Conservation (phyloP, 2,888 invertebrate species). For the Eudasyphora cyanicolor region DNA sequence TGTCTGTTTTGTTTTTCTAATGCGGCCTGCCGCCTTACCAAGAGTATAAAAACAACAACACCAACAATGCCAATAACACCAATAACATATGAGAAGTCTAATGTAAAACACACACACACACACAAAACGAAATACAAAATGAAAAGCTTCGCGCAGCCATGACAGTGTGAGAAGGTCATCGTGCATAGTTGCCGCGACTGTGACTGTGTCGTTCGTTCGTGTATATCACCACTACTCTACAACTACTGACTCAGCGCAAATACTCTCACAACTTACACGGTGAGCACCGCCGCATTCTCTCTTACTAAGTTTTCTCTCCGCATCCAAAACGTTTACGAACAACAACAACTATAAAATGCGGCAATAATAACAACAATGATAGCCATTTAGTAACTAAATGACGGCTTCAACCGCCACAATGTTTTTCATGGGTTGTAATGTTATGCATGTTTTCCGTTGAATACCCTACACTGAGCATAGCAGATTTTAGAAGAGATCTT, state of each 20-base stretch:
- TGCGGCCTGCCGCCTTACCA: not conserved
- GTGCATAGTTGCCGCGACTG: constrained; percentile 67
- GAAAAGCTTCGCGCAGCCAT: constrained; percentile 76
- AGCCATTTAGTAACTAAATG: not conserved
- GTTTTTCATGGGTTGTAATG: constrained; percentile 5
- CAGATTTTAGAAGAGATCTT: too few relatives aligned
- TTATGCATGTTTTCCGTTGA: constrained; percentile 4
- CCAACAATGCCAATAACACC: not conserved
- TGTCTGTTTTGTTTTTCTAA: constrained; percentile 9
- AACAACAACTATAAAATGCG: not conserved
- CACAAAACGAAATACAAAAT: too few relatives aligned
- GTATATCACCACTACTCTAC: not conserved
- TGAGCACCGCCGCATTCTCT: too few relatives aligned
- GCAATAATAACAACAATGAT: constrained; percentile 10
- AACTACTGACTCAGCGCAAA: not conserved
- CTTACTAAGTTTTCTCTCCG: not conserved
- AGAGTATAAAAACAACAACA: not conserved
- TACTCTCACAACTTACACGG: not conserved
- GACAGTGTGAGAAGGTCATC: constrained; percentile 80
- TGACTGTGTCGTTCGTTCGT: constrained; percentile 3
- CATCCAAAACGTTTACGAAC: not conserved
- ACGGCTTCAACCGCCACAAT: not conserved
- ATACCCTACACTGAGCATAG: not conserved
- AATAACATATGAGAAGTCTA: not conserved
- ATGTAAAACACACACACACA: too few relatives aligned